Evolutionary conservation across 2,888 invertebrate species (phyloP).

Genomic region (Charanyca ferruginea): DNA sequence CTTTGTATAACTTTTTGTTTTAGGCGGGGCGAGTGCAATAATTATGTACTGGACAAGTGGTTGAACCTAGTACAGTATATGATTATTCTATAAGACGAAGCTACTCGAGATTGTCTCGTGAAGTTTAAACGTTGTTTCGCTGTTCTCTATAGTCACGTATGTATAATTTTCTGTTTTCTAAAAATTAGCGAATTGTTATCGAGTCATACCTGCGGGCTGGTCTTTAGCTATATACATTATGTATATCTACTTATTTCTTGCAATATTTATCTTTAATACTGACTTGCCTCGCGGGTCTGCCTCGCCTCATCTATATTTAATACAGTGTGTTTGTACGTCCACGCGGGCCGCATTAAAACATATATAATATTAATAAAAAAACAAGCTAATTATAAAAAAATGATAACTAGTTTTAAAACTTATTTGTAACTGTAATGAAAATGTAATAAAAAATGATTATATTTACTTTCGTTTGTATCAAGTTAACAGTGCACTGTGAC

Average conservation of each 20-base stretch:
- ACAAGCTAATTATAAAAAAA: slow-evolving; percentile 78
- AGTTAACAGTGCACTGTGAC: slow-evolving; percentile 65
- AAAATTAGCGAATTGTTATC: slow-evolving; percentile 57
- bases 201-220: slow-evolving; percentile 45
- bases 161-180: slow-evolving; percentile 40
- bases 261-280: slow-evolving; percentile 55
- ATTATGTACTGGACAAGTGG: background rate
- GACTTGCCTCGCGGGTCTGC: slow-evolving; percentile 36
- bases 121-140: slow-evolving; percentile 16
- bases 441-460: slow-evolving; percentile 76
- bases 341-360: slow-evolving; percentile 66
- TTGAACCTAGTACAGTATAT: slow-evolving; percentile 8
- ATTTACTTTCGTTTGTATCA: slow-evolving; percentile 64
- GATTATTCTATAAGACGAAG: background rate
- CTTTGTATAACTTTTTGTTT: slow-evolving; percentile 6
- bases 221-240: slow-evolving; percentile 47
- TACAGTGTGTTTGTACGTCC: slow-evolving; percentile 67
- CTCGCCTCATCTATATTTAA: slow-evolving; percentile 43
- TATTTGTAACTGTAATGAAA: slow-evolving; percentile 84
- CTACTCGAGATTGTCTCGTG: slow-evolving; percentile 1
- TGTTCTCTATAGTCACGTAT: slow-evolving; percentile 20
- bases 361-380: slow-evolving; percentile 71
- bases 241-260: slow-evolving; percentile 55
- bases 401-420: slow-evolving; percentile 81
- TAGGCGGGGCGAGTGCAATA: background rate